Evolutionary conservation across 2,113 vertebrate genomes (phyloP).

Genomic region (Nannobrachium achirus): DNA sequence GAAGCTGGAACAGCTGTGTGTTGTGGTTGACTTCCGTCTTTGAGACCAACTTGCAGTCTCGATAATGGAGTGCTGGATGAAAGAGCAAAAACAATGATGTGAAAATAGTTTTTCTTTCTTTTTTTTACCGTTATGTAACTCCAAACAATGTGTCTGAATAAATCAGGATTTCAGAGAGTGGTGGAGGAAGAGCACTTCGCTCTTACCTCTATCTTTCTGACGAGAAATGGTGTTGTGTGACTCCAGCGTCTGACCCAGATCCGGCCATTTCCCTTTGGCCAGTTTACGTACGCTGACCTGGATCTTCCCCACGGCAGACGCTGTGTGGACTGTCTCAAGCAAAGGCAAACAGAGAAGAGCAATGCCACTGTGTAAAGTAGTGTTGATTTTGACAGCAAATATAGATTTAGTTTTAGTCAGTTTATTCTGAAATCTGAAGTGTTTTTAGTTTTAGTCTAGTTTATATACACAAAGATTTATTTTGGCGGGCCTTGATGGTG

Average conservation of each 20-base stretch:
- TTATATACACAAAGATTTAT: too few relatives aligned
- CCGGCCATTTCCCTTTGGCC: slow-evolving; percentile 79
- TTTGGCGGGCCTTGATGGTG: too few relatives aligned
- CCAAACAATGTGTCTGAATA: neutral
- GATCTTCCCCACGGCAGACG: slow-evolving; percentile 87
- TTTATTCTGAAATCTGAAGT: too few relatives aligned
- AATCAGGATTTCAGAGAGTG: neutral
- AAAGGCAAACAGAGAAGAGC: neutral
- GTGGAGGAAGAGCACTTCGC: neutral
- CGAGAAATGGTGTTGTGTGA: slow-evolving; percentile 84
- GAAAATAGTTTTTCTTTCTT: too few relatives aligned
- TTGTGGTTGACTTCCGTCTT: slow-evolving; percentile 88
- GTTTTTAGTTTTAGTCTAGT: too few relatives aligned
- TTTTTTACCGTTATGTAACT: neutral
- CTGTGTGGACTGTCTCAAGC: slow-evolving; percentile 80
- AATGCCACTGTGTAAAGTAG: neutral
- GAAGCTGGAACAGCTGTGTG: slow-evolving; percentile 85
- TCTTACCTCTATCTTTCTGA: slow-evolving; percentile 84
- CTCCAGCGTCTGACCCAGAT: slow-evolving; percentile 83
- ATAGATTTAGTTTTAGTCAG: too few relatives aligned
- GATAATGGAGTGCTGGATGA: slow-evolving; percentile 83
- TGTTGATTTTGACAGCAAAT: too few relatives aligned
- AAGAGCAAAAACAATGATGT: slow-evolving; percentile 9
- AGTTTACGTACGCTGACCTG: slow-evolving; percentile 87
- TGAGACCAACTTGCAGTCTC: slow-evolving; percentile 87